Evolutionary conservation across 2,797 vertebrate species (phyloP), one percentile per base, ranked within the genome.

Genomic region (Anableps anableps): DNA sequence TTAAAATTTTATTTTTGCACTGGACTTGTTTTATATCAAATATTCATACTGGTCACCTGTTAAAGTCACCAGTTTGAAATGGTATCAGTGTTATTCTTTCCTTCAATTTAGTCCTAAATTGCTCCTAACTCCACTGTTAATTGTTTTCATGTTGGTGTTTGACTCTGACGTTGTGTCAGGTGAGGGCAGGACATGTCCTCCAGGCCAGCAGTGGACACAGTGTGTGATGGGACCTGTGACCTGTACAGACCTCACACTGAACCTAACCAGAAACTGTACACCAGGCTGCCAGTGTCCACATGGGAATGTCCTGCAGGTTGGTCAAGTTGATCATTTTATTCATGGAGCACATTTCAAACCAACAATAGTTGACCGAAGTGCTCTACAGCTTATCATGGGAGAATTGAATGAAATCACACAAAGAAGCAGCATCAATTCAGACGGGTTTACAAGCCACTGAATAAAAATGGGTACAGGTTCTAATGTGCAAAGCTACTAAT

Each of bases 221-320:
- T 98, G 97, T 74, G 83, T 96, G 31, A 91, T 62, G 11, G 94
- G 94, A 1, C 85, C 93, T 0, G 93, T 96, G 47, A 94, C 96
- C 0, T 98, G 97, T 38, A 89, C 95, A 0, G 96, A 97, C 83
- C 88, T 98, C 64, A 89, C 90, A 0, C 34, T 82, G 43, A 91
- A 89, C 0, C 77, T 88, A 0, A 86, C 88, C 72, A 78, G 80
- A 60, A 95, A 94, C 84, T 96, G 97, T 85, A 96, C 87, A 0
- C 87, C 96, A 0, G 97, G 97, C 73, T 98, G 97, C 87, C 96
- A 95, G 89, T 98, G 97, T 91, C 93, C 92, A 8, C 72, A 75
- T 0, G 94, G 94, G 21, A 86, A 83, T 0, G 53, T 96, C 11
- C 91, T 96, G 70, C 95, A 97, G 95, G 97, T 97, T 51, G 31